A percentile compares a stretch with the other conserved stretches of the same genome.
Evolutionary conservation across 2,888 invertebrate species (phyloP).

Genomic region (Amaurobius ferox): DNA sequence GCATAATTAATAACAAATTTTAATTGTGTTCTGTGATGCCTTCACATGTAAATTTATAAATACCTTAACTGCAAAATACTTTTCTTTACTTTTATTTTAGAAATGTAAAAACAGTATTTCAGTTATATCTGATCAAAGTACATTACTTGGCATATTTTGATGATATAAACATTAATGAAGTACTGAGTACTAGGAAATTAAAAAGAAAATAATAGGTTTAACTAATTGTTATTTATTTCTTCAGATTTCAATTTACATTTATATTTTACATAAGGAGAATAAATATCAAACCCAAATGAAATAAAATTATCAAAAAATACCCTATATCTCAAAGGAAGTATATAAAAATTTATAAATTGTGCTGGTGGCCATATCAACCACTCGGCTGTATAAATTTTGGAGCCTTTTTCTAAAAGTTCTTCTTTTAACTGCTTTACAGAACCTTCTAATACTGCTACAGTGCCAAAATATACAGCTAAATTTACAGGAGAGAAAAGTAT

Average conservation of each 20-base stretch:
- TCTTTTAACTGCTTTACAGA: constrained; percentile 81
- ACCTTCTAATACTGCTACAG: constrained; percentile 85
- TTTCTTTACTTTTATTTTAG: too few species aligned
- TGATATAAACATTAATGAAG: too few species aligned
- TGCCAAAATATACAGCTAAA: constrained; percentile 86
- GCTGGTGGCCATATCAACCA: constrained; percentile 96
- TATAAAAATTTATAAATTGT: constrained; percentile 93
- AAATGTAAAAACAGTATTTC: too few species aligned
- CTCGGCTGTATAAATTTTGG: constrained; percentile 88
- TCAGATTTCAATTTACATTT: constrained; percentile 79
- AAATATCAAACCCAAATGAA: constrained; percentile 90
- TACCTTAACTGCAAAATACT: too few species aligned
- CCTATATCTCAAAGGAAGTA: constrained; percentile 87
- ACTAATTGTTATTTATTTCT: not conserved
- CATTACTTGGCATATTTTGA: too few species aligned
- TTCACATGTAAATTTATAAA: too few species aligned
- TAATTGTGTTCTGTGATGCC: too few species aligned
- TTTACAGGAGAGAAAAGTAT: constrained; percentile 88
- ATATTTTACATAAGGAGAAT: constrained; percentile 88
- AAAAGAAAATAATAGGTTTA: too few species aligned
- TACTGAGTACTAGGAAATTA: too few species aligned
- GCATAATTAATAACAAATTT: too few species aligned
- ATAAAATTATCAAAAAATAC: constrained; percentile 91
- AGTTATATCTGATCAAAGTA: too few species aligned
- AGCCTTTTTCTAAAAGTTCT: constrained; percentile 86